phyloP scores from a whole-genome alignment of 1,140 invertebrate genomes.

The Drosophila eugracilis region DNA sequence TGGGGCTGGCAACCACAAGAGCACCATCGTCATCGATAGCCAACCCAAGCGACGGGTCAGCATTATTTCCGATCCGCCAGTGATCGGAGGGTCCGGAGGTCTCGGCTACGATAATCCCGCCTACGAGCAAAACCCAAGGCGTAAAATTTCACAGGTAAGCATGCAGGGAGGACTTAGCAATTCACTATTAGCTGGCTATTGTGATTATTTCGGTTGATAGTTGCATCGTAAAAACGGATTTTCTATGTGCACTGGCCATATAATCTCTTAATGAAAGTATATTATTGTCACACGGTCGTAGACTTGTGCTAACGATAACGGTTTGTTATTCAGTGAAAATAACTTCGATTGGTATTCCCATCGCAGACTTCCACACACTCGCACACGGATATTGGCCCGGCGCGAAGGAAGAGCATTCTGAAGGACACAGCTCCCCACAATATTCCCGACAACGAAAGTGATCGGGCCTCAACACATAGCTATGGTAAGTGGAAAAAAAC shows the following conservation, averaged over 20 bases:
- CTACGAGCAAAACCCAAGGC: conserved; percentile 79
- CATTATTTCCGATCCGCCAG: conserved; percentile 78
- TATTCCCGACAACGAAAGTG: conserved; percentile 81
- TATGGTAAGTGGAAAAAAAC: conserved; percentile 59
- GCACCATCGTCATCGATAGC: conserved; percentile 67
- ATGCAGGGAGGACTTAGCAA: neutral
- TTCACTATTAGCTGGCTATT: conserved; percentile 29
- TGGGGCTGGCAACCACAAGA: conserved; percentile 56
- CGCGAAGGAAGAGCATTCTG: conserved; percentile 88
- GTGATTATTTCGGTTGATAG: conserved; percentile 29
- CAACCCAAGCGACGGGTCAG: conserved; percentile 82
- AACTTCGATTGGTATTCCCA: conserved; percentile 9
- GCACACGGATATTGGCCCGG: conserved; percentile 85
- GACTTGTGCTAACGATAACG: conserved; percentile 17
- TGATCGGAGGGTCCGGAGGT: conserved; percentile 22
- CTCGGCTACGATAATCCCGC: conserved; percentile 81
- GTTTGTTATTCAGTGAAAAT: neutral
- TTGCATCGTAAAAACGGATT: conserved; percentile 51
- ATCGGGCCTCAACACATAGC: conserved; percentile 74
- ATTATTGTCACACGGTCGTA: neutral
- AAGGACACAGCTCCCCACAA: conserved; percentile 85
- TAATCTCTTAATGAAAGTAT: conserved; percentile 42
- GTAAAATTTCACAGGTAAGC: conserved; percentile 85
- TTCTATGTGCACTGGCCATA: conserved; percentile 18
- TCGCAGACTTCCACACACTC: conserved; percentile 77